Conservation (phyloP, 2,113 vertebrate genomes). For the Machaerirhynchus nigripectus region DNA sequence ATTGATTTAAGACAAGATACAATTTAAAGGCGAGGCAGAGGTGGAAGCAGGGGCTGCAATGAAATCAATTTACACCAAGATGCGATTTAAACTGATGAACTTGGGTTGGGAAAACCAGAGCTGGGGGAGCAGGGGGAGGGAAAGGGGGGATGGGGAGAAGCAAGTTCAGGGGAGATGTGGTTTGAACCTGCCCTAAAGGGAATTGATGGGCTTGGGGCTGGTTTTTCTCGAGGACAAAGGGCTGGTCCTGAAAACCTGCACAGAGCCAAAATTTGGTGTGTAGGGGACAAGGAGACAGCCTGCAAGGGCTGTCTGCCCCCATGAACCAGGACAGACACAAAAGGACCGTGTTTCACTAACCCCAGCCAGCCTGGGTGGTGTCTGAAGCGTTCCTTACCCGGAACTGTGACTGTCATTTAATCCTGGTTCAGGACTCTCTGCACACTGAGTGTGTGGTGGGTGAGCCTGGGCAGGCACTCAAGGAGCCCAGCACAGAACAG, state of each 20-base stretch:
- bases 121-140: not conserved
- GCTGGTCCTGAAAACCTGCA: not conserved
- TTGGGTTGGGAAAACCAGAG: not conserved
- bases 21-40: conserved; percentile 53
- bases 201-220: not conserved
- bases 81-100: conserved; percentile 49
- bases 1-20: conserved; percentile 42
- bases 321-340: not conserved
- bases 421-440: not conserved
- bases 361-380: not conserved
- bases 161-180: not conserved
- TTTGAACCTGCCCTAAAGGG: not conserved
- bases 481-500: not conserved
- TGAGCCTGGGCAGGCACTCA: not conserved
- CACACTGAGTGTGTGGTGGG: not conserved
- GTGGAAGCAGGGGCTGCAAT: conserved; percentile 21
- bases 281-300: not conserved
- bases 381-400: not conserved
- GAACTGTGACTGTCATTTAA: too few species aligned
- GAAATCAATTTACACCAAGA: conserved; percentile 40
- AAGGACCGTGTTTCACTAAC: not conserved
- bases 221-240: not conserved
- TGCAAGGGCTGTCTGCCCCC: not conserved
- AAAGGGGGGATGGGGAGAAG: not conserved
- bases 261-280: too few species aligned